These are phyloP conservation scores for Lasioglossum leucozonium DNA, from an alignment of 2,888 invertebrate species.

Conservation along the genomic window DNA sequence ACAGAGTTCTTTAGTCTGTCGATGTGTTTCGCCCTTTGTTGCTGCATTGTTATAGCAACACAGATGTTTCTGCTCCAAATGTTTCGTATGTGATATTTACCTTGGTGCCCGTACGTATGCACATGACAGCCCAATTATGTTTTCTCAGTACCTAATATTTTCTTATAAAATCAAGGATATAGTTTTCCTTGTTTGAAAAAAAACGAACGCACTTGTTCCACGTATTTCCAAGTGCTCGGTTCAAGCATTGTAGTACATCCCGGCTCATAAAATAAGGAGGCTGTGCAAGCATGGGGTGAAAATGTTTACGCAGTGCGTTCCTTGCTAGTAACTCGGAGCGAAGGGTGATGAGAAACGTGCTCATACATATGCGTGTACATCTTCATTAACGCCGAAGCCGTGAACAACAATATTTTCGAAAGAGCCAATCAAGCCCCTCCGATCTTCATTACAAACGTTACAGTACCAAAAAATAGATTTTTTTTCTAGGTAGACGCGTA, in stretches of 20 bases:
- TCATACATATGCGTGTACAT: background rate
- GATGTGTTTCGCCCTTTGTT: background rate
- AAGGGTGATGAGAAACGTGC: background rate
- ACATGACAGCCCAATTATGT: background rate
- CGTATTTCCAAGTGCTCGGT: conserved; percentile 6
- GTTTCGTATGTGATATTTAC: background rate
- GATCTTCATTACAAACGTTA: background rate
- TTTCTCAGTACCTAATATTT: background rate
- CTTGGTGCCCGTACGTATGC: background rate
- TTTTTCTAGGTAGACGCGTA: too few species aligned
- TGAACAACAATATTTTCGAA: background rate
- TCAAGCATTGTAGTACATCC: conserved; percentile 27
- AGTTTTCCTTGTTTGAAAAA: background rate
- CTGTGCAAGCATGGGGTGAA: conserved; percentile 15
- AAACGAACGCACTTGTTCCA: conserved; percentile 13
- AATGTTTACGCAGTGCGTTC: conserved; percentile 24
- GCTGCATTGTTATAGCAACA: background rate
- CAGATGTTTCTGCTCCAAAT: background rate
- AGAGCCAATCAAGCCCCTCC: background rate
- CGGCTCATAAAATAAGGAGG: conserved; percentile 28
- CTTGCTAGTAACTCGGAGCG: background rate
- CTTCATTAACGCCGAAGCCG: background rate
- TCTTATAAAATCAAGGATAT: background rate
- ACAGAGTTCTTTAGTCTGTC: background rate
- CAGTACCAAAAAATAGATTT: too few species aligned